These are phyloP conservation scores for Drosophila mayaguana DNA, from an alignment of 2,888 invertebrate species.

Conservation along the genomic window DNA sequence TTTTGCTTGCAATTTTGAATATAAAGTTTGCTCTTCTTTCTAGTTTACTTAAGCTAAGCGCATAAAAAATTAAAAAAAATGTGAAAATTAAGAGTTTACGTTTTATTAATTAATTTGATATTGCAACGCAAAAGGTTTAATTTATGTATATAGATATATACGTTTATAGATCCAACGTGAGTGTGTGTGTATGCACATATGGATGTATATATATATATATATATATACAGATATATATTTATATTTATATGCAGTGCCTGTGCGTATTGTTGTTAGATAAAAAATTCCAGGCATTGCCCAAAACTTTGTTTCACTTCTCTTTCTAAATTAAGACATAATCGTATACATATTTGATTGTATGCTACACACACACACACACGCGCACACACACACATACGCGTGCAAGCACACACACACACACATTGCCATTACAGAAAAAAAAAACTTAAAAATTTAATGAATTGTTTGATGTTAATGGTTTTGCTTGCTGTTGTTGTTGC, in stretches of 20 bases:
- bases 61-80: conserved; percentile 30
- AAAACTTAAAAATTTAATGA: conserved; percentile 35
- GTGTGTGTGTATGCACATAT: conserved; percentile 27
- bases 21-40: background rate
- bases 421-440: conserved; percentile 35
- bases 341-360: conserved; percentile 73
- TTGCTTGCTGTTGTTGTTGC: conserved; percentile 16
- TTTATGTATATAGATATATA: conserved; percentile 21
- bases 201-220: conserved; percentile 5
- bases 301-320: conserved; percentile 7
- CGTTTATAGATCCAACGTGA: background rate
- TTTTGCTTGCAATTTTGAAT: conserved; percentile 6
- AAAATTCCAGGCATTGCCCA: conserved; percentile 8
- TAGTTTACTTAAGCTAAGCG: conserved; percentile 48
- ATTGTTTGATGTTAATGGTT: conserved; percentile 3
- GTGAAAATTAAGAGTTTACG: conserved; percentile 10
- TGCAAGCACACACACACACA: conserved; percentile 14
- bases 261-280: conserved; percentile 18
- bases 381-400: conserved; percentile 15
- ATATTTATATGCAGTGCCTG: background rate
- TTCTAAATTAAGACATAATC: conserved; percentile 62
- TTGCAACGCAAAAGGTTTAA: conserved; percentile 60
- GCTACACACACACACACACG: conserved; percentile 34
- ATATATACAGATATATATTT: background rate
- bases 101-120: conserved; percentile 58